These are phyloP conservation scores for Eubucco bourcierii DNA, from an alignment of 2,113 vertebrate genomes.

Conservation along the genomic window DNA sequence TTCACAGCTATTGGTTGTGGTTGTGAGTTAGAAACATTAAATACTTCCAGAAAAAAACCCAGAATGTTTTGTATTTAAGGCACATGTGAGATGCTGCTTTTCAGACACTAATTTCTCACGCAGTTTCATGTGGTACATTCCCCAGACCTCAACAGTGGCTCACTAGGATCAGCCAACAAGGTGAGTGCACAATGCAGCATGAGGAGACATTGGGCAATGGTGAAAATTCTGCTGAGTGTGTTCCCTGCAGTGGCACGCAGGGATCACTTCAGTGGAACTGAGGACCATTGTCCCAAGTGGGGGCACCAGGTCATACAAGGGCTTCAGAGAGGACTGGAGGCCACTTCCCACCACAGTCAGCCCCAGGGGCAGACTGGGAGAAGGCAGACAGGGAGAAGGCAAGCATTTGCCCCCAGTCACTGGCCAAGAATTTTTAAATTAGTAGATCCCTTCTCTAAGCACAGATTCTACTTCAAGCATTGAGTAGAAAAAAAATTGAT, in stretches of 20 bases:
- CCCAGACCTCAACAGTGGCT: neutral
- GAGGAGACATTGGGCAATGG: fast-evolving
- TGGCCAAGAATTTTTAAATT: neutral
- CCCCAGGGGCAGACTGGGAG: neutral
- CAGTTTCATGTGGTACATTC: neutral
- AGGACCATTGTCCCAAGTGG: neutral
- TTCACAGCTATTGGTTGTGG: neutral
- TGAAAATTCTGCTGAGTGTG: neutral
- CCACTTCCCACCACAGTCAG: neutral
- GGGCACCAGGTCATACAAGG: neutral
- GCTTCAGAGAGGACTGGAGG: neutral
- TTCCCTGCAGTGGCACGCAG: neutral
- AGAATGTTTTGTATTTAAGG: neutral
- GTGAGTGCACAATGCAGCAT: neutral
- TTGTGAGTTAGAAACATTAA: neutral
- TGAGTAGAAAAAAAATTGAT: conserved; percentile 42
- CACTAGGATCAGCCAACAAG: neutral
- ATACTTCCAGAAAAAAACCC: neutral
- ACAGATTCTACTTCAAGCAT: neutral
- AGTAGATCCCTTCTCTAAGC: neutral
- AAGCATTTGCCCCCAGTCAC: neutral
- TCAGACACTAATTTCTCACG: fast-evolving
- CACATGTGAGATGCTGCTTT: neutral
- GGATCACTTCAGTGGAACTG: neutral
- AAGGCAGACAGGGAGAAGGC: neutral